These are phyloP conservation scores for Tupaia chinensis DNA, from an alignment of 2,113 vertebrate species.

Conservation along the genomic window DNA sequence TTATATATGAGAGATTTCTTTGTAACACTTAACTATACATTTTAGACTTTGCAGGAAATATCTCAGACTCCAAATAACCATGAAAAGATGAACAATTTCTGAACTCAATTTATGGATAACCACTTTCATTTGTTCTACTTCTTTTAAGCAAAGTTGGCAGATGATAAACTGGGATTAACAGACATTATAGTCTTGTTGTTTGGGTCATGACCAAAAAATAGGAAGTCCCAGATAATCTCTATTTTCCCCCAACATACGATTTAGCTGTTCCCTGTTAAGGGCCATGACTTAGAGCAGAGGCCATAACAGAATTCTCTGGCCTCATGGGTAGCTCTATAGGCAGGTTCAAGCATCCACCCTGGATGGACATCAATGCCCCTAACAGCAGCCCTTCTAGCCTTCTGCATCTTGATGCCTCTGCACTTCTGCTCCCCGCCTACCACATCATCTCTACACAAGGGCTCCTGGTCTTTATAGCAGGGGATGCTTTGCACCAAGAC, in stretches of 20 bases:
- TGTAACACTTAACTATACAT: neutral
- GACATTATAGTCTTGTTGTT: neutral
- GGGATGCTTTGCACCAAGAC: neutral
- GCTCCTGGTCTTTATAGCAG: neutral
- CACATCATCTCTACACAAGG: neutral
- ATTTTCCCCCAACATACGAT: neutral
- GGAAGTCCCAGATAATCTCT: neutral
- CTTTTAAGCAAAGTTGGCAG: neutral
- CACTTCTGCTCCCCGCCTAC: neutral
- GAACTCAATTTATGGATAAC: neutral
- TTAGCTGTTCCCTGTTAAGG: neutral
- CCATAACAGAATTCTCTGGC: neutral
- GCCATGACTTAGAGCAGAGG: neutral
- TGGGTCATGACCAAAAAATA: neutral
- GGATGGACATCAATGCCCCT: neutral
- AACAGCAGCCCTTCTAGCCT: accelerated
- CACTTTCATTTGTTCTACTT: neutral
- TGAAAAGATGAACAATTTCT: neutral
- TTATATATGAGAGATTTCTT: neutral
- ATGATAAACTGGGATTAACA: neutral
- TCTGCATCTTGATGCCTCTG: neutral
- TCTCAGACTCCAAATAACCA: neutral
- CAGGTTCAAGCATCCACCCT: neutral
- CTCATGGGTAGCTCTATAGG: neutral
- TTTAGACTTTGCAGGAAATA: neutral